A percentile compares a stretch with the other conserved stretches of the same genome.
phyloP scores from a whole-genome alignment of 2,113 vertebrate species.

The Pedetes capensis region DNA sequence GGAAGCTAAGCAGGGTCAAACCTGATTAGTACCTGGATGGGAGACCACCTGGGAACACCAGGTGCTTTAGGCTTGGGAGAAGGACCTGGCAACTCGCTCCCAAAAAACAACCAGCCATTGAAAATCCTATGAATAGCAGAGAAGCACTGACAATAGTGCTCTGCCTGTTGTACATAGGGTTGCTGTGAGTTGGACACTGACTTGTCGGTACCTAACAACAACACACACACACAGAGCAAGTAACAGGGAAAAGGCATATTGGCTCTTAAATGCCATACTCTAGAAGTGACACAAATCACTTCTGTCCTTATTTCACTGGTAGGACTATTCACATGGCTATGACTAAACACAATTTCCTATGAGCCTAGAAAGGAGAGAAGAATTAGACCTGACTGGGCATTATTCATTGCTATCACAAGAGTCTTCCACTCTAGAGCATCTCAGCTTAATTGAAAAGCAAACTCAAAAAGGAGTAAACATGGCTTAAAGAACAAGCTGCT shows the following conservation, averaged over 20 bases:
- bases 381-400: background rate
- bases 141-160: no score
- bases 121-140: no score
- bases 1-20: no score
- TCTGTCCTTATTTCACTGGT: background rate
- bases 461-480: background rate
- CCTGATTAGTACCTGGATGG: no score
- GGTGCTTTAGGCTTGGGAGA: no score
- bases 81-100: no score
- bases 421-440: background rate
- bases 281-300: no score
- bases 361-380: background rate
- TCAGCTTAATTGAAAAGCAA: background rate
- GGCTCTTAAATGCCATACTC: background rate
- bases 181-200: no score
- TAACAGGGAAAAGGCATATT: background rate
- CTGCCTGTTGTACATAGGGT: no score
- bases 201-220: no score
- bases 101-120: no score
- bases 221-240: background rate
- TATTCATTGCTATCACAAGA: background rate
- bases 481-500: background rate
- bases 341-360: background rate
- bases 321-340: background rate
- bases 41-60: no score